phyloP scores from a whole-genome alignment of 2,797 vertebrate genomes.

The Antennarius maculatus region DNA sequence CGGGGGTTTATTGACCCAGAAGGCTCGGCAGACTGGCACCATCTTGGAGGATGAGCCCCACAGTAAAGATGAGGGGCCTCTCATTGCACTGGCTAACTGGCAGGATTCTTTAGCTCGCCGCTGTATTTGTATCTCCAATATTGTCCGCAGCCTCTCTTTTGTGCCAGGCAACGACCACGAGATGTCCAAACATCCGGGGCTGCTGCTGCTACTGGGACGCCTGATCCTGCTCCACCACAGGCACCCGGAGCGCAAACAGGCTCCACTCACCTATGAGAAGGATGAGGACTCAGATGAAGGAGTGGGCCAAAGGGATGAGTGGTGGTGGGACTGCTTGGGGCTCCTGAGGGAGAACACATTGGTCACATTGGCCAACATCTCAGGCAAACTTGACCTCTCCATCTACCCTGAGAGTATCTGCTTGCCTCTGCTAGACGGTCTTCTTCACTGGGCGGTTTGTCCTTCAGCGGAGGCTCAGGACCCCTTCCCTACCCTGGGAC shows the following conservation, averaged over 20 bases:
- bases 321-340: constrained; percentile 99
- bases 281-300: constrained; percentile 96
- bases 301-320: constrained; percentile 94
- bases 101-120: constrained; percentile 96
- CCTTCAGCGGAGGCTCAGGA: constrained; percentile 98
- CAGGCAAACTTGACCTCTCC: constrained; percentile 97
- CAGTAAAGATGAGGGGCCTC: constrained; percentile 97
- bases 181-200: constrained; percentile 97
- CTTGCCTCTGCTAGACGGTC: constrained; percentile 96
- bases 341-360: constrained; percentile 96
- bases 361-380: constrained; percentile 98
- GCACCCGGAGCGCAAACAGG: constrained; percentile 96
- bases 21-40: constrained; percentile 82
- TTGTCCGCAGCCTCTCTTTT: constrained; percentile 97
- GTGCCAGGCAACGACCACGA: constrained; percentile 97
- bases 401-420: constrained; percentile 97
- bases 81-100: constrained; percentile 93
- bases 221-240: constrained; percentile 95
- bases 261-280: constrained; percentile 95
- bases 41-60: constrained; percentile 97
- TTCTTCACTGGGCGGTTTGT: constrained; percentile 98
- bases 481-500: constrained; percentile 94
- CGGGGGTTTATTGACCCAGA: constrained; percentile 77
- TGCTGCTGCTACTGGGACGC: constrained; percentile 94
- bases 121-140: constrained; percentile 97